Conservation (phyloP, 2,888 invertebrate genomes). For the Pterobdella sp. region DNA sequence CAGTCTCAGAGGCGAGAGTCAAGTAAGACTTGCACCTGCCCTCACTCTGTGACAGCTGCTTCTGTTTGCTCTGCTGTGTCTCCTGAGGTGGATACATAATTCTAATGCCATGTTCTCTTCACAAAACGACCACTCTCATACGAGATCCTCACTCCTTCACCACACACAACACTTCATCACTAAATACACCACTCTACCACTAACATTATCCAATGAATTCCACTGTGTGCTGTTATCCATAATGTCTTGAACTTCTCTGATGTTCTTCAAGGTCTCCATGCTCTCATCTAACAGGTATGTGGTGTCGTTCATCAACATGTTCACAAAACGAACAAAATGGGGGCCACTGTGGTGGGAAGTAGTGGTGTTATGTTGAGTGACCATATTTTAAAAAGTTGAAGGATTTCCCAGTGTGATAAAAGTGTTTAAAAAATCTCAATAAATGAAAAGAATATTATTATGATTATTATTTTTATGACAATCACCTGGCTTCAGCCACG, state of each 20-base stretch:
- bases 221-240: constrained; percentile 66
- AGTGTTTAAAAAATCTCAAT: too few species aligned
- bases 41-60: constrained; percentile 51
- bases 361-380: not conserved
- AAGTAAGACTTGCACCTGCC: constrained; percentile 63
- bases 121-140: not conserved
- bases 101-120: not conserved
- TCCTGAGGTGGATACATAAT: constrained; percentile 40
- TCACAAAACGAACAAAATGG: constrained; percentile 82
- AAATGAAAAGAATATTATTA: too few species aligned
- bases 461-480: not conserved
- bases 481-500: constrained; percentile 71
- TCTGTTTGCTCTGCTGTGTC: constrained; percentile 48
- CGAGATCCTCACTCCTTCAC: not conserved
- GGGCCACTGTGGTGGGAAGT: constrained; percentile 32
- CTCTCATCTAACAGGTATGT: constrained; percentile 94
- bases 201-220: constrained; percentile 57
- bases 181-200: not conserved
- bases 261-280: constrained; percentile 69
- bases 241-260: constrained; percentile 71
- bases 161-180: not conserved
- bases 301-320: constrained; percentile 96
- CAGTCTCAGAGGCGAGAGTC: constrained; percentile 85
- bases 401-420: too few species aligned
- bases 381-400: not conserved